Conservation (phyloP, 2,888 invertebrate genomes). For the Arge pagana region DNA sequence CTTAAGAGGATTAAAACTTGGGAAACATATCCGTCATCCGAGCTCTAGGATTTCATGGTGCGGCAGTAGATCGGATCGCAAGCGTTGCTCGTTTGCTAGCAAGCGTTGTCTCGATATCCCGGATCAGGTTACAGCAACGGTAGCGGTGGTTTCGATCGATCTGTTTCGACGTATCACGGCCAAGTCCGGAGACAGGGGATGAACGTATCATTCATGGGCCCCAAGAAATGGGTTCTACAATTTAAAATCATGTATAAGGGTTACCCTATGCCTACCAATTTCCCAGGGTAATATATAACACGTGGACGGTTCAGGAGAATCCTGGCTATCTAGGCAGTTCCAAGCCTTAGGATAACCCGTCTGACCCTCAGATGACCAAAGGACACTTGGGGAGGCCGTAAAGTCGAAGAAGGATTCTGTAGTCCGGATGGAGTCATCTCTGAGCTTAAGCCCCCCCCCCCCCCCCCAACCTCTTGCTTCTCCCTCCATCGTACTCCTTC, state of each 20-base stretch:
- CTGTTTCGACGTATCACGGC: too few species aligned
- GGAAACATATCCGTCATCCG: constrained; percentile 8
- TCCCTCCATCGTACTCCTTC: too few species aligned
- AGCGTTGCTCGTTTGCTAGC: neutral
- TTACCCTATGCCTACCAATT: constrained; percentile 10
- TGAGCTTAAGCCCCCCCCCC: too few species aligned
- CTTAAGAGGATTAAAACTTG: constrained; percentile 19
- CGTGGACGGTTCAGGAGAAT: constrained; percentile 9
- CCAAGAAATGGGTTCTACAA: too few species aligned
- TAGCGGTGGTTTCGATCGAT: too few species aligned
- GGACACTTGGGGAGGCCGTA: constrained; percentile 18
- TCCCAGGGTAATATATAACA: constrained; percentile 15
- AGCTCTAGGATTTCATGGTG: neutral
- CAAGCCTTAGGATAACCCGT: constrained; percentile 14
- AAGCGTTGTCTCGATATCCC: neutral
- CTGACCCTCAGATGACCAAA: constrained; percentile 15
- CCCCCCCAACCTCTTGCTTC: too few species aligned
- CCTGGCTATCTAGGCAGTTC: constrained; percentile 13
- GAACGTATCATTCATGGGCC: too few species aligned
- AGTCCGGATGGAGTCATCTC: constrained; percentile 3
- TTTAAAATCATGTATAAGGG: constrained; percentile 17
- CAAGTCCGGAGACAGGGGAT: neutral
- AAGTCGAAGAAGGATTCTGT: constrained; percentile 9
- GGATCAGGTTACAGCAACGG: too few species aligned
- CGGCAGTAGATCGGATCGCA: neutral